These are phyloP conservation scores for Cylindroiulus punctatus DNA, from an alignment of 2,888 invertebrate species.

Conservation along the genomic window DNA sequence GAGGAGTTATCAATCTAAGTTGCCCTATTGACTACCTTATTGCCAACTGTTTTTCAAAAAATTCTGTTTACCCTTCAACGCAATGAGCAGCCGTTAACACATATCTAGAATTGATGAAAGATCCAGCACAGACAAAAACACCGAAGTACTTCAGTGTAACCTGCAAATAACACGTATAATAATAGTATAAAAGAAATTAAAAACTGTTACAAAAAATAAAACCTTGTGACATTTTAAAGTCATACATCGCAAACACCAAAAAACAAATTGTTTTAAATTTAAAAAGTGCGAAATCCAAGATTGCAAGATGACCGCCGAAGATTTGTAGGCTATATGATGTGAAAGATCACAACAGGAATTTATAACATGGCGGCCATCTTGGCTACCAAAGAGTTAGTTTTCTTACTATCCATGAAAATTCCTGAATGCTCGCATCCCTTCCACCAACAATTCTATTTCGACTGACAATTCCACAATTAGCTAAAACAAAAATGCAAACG, in stretches of 20 bases:
- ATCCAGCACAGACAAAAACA: slow-evolving; percentile 37
- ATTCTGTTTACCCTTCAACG: slow-evolving; percentile 36
- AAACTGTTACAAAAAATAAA: too few relatives aligned
- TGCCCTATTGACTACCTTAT: too few relatives aligned
- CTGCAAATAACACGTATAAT: too few relatives aligned
- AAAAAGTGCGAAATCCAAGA: too few relatives aligned
- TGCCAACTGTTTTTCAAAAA: not conserved
- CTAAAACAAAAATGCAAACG: not conserved
- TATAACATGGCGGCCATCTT: too few relatives aligned
- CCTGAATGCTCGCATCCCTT: slow-evolving; percentile 16
- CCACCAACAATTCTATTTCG: slow-evolving; percentile 54
- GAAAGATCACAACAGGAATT: too few relatives aligned
- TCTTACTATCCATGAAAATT: slow-evolving; percentile 55
- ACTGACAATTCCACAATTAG: slow-evolving; percentile 40
- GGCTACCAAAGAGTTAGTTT: not conserved
- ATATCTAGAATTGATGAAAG: slow-evolving; percentile 48
- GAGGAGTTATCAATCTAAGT: too few relatives aligned
- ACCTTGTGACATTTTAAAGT: too few relatives aligned
- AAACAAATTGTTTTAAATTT: too few relatives aligned
- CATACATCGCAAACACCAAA: not conserved
- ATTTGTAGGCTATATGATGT: too few relatives aligned
- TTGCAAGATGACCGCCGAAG: too few relatives aligned
- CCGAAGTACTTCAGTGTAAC: slow-evolving; percentile 44
- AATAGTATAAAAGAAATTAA: not conserved
- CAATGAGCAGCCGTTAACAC: slow-evolving; percentile 53